Conservation (phyloP, 2,888 invertebrate species). For the Ectobius pallidus region DNA sequence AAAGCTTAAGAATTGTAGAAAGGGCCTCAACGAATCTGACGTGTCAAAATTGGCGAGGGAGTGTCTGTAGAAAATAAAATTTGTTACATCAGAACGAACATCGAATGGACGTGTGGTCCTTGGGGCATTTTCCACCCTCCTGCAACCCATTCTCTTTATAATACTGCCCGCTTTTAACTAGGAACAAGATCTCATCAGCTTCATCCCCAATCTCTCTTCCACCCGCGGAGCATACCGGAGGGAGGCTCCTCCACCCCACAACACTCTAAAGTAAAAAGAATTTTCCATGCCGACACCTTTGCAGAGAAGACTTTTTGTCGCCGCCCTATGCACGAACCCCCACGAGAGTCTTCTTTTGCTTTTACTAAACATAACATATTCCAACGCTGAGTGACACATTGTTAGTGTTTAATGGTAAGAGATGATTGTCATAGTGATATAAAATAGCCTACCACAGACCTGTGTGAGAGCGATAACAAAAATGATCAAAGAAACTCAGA, state of each 20-base stretch:
- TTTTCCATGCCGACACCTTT: constrained; percentile 41
- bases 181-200: constrained; percentile 37
- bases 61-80: constrained; percentile 30
- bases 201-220: no score
- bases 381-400: neutral
- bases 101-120: constrained; percentile 34
- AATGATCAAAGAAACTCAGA: no score
- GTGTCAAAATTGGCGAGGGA: constrained; percentile 26
- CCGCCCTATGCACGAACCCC: constrained; percentile 19
- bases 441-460: no score
- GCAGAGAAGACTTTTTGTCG: constrained; percentile 32
- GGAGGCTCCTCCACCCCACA: constrained; percentile 12
- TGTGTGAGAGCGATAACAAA: no score
- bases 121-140: constrained; percentile 19
- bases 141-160: constrained; percentile 32
- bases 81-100: constrained; percentile 38
- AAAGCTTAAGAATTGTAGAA: neutral
- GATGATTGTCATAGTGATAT: neutral
- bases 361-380: neutral
- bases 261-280: constrained; percentile 35
- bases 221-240: constrained; percentile 9
- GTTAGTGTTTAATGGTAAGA: neutral
- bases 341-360: neutral
- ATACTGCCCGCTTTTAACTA: constrained; percentile 37
- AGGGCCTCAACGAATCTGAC: neutral